Conservation (phyloP, 2,797 vertebrate species). For the Sebastes dallii region DNA sequence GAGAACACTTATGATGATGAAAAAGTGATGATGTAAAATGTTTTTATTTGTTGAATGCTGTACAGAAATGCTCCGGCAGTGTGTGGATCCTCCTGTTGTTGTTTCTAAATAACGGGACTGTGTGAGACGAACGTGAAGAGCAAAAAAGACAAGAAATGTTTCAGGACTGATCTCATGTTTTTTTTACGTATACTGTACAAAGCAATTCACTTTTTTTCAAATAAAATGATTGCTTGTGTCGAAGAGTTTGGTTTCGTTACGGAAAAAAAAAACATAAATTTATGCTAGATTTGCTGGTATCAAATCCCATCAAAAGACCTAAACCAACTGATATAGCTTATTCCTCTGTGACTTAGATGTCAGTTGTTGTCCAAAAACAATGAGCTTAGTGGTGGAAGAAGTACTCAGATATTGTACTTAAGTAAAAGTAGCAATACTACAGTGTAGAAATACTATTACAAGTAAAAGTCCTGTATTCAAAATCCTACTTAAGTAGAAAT, state of each 20-base stretch:
- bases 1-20: slow-evolving; percentile 10
- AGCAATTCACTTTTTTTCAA: slow-evolving; percentile 80
- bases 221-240: slow-evolving; percentile 80
- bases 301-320: background rate
- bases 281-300: background rate
- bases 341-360: background rate
- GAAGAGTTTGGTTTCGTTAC: slow-evolving; percentile 33
- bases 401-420: too few relatives aligned
- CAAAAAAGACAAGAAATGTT: slow-evolving; percentile 58
- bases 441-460: too few relatives aligned
- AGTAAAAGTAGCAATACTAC: too few relatives aligned
- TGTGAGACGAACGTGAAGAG: slow-evolving; percentile 60
- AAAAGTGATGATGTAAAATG: slow-evolving; percentile 36
- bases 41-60: slow-evolving; percentile 69
- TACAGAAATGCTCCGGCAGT: slow-evolving; percentile 61
- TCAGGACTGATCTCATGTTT: slow-evolving; percentile 70
- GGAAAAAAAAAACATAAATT: background rate
- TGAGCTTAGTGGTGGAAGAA: background rate
- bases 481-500: too few relatives aligned
- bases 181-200: slow-evolving; percentile 81
- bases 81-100: slow-evolving; percentile 47
- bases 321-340: background rate
- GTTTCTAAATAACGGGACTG: slow-evolving; percentile 51
- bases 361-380: background rate
- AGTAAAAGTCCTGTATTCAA: accelerated